Percentiles rank a stretch among this genome's conserved stretches.
phyloP scores from a whole-genome alignment of 1,140 invertebrate species.

The Bilobella aurantiaca region DNA sequence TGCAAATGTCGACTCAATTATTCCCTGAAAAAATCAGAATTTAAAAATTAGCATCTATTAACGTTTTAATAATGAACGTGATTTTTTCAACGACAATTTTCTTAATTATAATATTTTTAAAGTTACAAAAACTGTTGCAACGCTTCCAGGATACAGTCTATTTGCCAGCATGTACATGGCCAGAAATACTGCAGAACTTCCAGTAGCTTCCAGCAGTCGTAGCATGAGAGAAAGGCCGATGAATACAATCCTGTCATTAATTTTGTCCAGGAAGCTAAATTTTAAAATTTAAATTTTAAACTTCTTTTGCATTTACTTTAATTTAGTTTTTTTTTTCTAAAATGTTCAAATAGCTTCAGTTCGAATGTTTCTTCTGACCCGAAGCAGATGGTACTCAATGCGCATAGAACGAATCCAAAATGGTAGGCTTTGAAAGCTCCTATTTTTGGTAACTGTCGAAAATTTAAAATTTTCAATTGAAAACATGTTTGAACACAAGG shows the following conservation, averaged over 20 bases:
- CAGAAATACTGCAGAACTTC: conserved; percentile 61
- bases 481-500: conserved; percentile 30
- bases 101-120: no score
- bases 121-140: conserved; percentile 59
- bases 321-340: conserved; percentile 52
- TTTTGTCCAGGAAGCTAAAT: conserved; percentile 62
- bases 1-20: conserved; percentile 79
- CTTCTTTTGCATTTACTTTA: conserved; percentile 45
- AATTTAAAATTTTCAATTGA: neutral
- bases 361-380: conserved; percentile 54
- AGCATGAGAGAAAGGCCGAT: conserved; percentile 75
- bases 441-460: neutral
- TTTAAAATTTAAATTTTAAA: conserved; percentile 28
- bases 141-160: conserved; percentile 78
- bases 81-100: no score
- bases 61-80: no score
- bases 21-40: conserved; percentile 47
- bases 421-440: conserved; percentile 37
- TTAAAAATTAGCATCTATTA: conserved; percentile 41
- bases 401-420: conserved; percentile 44
- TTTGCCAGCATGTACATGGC: conserved; percentile 86
- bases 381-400: conserved; percentile 39
- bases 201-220: conserved; percentile 67
- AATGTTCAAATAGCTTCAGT: no score
- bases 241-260: conserved; percentile 68